Percentiles rank a stretch among this genome's conserved stretches.
These are phyloP conservation scores for Trichoplusia ni DNA, from an alignment of 1,140 invertebrate species.

Conservation along the genomic window DNA sequence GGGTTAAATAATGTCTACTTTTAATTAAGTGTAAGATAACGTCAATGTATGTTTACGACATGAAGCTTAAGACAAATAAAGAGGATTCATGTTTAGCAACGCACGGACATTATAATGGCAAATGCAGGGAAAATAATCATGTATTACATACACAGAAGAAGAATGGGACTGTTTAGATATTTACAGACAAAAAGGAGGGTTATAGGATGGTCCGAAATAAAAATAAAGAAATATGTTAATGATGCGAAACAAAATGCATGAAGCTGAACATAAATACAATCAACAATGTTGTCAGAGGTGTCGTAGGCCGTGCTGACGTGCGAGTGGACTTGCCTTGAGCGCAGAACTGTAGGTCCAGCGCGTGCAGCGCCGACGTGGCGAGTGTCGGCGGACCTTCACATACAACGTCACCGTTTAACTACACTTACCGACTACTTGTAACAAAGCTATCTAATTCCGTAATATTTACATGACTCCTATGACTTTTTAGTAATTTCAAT, in stretches of 20 bases:
- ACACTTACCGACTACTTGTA: background rate
- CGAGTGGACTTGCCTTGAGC: slow-evolving; percentile 69
- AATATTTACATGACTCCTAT: background rate
- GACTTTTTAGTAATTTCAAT: too few relatives aligned
- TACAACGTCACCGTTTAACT: slow-evolving; percentile 34
- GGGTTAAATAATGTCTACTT: background rate
- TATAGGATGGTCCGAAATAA: background rate
- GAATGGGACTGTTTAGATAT: too few relatives aligned
- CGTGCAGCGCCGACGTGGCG: slow-evolving; percentile 72
- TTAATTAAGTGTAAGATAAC: background rate
- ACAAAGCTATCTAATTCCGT: background rate
- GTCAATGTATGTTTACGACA: background rate
- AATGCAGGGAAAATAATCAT: too few relatives aligned
- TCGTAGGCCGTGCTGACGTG: slow-evolving; percentile 46
- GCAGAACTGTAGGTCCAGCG: slow-evolving; percentile 72
- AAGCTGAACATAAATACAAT: slow-evolving; percentile 6
- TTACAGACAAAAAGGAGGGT: too few relatives aligned
- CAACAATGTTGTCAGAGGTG: background rate
- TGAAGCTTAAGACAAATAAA: background rate
- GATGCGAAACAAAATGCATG: background rate
- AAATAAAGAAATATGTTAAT: background rate
- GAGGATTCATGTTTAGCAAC: background rate
- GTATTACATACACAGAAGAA: background rate
- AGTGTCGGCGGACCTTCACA: slow-evolving; percentile 70
- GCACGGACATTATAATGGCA: too few relatives aligned